These are phyloP conservation scores for Scytalopus superciliaris DNA, from an alignment of 2,113 vertebrate species.

Conservation along the genomic window DNA sequence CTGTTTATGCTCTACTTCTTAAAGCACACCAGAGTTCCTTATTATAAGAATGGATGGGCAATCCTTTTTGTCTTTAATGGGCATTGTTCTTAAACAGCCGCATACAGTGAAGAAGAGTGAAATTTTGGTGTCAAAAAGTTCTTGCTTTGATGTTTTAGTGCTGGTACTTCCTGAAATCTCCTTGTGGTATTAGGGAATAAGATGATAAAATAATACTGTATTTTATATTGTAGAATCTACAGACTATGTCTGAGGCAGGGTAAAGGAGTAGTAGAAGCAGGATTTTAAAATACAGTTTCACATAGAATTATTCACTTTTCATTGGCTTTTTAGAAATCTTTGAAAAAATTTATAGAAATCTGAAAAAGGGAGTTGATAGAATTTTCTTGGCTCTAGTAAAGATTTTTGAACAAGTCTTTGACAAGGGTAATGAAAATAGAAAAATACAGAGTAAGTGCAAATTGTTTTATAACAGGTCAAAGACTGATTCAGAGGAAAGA, in stretches of 20 bases:
- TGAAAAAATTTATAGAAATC: not conserved
- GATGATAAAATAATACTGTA: not conserved
- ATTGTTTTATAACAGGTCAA: not conserved
- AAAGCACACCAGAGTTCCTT: not conserved
- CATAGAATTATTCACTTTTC: not conserved
- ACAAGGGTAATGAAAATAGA: not conserved
- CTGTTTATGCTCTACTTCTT: not conserved
- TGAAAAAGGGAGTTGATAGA: not conserved
- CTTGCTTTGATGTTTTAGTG: not conserved
- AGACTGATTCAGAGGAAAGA: not conserved
- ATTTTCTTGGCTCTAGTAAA: not conserved
- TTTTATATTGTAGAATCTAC: not conserved
- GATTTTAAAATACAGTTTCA: not conserved
- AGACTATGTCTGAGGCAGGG: not conserved
- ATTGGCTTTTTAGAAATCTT: not conserved
- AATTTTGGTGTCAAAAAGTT: not conserved
- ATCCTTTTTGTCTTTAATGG: not conserved
- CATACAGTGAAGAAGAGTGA: not conserved
- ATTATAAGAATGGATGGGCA: not conserved
- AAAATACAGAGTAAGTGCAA: not conserved
- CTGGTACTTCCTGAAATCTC: not conserved
- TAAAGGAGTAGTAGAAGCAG: not conserved
- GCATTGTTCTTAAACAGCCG: not conserved
- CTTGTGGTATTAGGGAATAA: not conserved
- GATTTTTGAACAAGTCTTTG: not conserved